Evolutionary conservation across 2,113 vertebrate genomes (phyloP).

Genomic region (Rhynchopsitta pachyrhyncha): DNA sequence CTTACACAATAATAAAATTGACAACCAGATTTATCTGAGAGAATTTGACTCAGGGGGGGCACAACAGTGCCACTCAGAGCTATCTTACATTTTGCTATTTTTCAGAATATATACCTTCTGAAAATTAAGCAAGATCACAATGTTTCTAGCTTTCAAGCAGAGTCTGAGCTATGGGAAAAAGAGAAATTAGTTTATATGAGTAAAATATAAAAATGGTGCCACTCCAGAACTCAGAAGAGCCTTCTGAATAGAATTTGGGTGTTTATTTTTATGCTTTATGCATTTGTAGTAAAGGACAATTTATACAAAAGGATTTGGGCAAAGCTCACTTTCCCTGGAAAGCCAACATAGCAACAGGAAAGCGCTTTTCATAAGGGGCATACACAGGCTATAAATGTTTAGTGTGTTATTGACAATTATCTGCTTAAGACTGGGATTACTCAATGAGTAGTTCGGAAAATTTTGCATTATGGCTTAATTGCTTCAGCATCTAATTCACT

Average conservation of each 20-base stretch:
- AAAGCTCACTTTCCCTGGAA: neutral
- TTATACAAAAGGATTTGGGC: neutral
- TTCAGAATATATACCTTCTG: neutral
- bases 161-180: neutral
- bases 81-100: neutral
- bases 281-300: neutral
- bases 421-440: constrained; percentile 32
- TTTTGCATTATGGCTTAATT: constrained; percentile 20
- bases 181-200: neutral
- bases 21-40: neutral
- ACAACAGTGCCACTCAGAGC: constrained; percentile 31
- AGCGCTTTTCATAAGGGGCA: neutral
- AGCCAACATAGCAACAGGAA: neutral
- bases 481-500: constrained; percentile 26
- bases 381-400: constrained; percentile 4
- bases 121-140: neutral
- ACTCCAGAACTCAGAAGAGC: neutral
- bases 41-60: neutral
- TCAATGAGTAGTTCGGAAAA: neutral
- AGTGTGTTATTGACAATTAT: constrained; percentile 42
- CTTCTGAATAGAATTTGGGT: neutral
- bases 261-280: neutral
- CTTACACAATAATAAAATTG: neutral
- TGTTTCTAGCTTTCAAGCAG: neutral
- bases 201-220: neutral